phyloP scores from a whole-genome alignment of 2,113 vertebrate species.

The Cariama cristata region DNA sequence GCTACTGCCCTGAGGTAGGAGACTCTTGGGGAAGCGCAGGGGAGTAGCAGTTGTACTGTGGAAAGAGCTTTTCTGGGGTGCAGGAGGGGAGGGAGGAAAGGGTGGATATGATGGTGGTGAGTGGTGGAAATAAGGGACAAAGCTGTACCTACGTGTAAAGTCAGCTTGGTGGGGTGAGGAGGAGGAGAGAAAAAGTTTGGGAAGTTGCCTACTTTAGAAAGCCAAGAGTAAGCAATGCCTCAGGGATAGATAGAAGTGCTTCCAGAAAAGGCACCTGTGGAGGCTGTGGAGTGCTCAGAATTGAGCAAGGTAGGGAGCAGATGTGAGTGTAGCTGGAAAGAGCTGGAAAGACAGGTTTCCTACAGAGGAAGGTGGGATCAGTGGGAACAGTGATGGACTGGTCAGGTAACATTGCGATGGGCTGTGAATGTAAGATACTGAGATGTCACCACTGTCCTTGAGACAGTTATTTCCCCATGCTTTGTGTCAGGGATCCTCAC shows the following conservation, averaged over 20 bases:
- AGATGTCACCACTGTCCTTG: background rate
- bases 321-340: background rate
- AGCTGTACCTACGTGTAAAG: background rate
- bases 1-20: background rate
- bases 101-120: background rate
- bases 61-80: background rate
- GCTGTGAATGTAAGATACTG: background rate
- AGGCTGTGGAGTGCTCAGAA: background rate
- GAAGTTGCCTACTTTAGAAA: background rate
- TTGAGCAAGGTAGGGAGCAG: background rate
- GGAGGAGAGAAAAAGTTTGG: background rate
- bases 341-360: background rate
- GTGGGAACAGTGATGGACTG: background rate
- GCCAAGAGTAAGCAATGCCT: background rate
- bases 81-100: background rate
- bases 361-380: background rate
- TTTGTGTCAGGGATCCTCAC: background rate
- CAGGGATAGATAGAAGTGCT: background rate
- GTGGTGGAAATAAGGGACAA: background rate
- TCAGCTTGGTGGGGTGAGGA: background rate
- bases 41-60: background rate
- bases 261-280: background rate
- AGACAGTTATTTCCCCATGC: background rate
- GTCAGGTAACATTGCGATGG: background rate
- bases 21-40: background rate